Conservation (phyloP, 2,888 invertebrate species). For the Heliconius ethilla region DNA sequence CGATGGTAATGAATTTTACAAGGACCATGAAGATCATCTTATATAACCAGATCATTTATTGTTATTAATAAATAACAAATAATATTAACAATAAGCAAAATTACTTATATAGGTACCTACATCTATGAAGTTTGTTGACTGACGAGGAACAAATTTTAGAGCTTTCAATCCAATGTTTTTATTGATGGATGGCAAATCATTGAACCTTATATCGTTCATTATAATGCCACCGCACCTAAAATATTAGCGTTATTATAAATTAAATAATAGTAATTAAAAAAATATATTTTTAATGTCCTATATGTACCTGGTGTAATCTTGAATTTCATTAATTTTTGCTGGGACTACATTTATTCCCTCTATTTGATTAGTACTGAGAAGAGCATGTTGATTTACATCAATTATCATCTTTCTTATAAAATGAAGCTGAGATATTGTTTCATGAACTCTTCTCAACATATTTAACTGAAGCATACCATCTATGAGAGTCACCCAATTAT, state of each 20-base stretch:
- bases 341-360: slow-evolving; percentile 44
- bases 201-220: slow-evolving; percentile 53
- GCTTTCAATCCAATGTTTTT: slow-evolving; percentile 46
- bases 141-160: slow-evolving; percentile 54
- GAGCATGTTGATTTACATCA: slow-evolving; percentile 51
- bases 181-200: slow-evolving; percentile 45
- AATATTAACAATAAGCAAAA: neutral
- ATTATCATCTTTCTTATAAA: slow-evolving; percentile 55
- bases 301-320: slow-evolving; percentile 46
- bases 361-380: neutral
- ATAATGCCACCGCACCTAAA: slow-evolving; percentile 61
- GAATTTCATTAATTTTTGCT: slow-evolving; percentile 47
- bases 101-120: slow-evolving; percentile 48
- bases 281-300: neutral
- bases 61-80: too few species aligned
- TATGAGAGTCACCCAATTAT: slow-evolving; percentile 90
- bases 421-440: slow-evolving; percentile 84
- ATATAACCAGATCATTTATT: too few species aligned
- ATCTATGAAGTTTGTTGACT: slow-evolving; percentile 43
- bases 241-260: slow-evolving; percentile 43
- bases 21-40: too few species aligned
- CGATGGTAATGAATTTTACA: too few species aligned
- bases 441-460: slow-evolving; percentile 82
- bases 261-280: neutral
- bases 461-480: slow-evolving; percentile 92